Conservation (phyloP, 2,888 invertebrate species). For the Tryphoninae sp. region DNA sequence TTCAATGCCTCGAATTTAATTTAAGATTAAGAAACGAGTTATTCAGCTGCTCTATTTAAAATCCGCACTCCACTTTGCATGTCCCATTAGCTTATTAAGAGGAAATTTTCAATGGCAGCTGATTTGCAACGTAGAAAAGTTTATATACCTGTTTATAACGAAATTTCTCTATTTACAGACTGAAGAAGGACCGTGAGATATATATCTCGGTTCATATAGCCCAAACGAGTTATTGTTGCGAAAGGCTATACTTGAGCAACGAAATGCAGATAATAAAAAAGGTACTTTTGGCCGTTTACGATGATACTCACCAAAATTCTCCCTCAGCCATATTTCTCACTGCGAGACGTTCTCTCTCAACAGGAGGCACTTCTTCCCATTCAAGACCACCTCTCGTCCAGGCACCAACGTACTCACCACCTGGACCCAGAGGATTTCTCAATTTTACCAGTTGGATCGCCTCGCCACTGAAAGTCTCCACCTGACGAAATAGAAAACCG, state of each 20-base stretch:
- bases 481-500: constrained; percentile 79
- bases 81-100: background rate
- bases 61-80: background rate
- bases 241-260: background rate
- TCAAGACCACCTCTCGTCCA: constrained; percentile 87
- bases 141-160: background rate
- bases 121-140: background rate
- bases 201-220: background rate
- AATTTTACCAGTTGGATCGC: constrained; percentile 88
- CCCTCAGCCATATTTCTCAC: constrained; percentile 86
- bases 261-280: background rate
- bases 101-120: background rate
- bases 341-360: constrained; percentile 88
- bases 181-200: background rate
- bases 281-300: background rate
- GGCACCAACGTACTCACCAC: constrained; percentile 87
- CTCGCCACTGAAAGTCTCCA: constrained; percentile 88
- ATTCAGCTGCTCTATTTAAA: background rate
- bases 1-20: too few species aligned
- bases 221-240: background rate
- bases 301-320: constrained; percentile 86
- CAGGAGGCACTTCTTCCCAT: constrained; percentile 90
- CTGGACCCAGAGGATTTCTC: constrained; percentile 86
- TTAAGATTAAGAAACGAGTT: background rate
- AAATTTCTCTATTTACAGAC: background rate